Evolutionary conservation across 2,797 vertebrate genomes (phyloP).

Genomic region (Pangasius mekongensis): DNA sequence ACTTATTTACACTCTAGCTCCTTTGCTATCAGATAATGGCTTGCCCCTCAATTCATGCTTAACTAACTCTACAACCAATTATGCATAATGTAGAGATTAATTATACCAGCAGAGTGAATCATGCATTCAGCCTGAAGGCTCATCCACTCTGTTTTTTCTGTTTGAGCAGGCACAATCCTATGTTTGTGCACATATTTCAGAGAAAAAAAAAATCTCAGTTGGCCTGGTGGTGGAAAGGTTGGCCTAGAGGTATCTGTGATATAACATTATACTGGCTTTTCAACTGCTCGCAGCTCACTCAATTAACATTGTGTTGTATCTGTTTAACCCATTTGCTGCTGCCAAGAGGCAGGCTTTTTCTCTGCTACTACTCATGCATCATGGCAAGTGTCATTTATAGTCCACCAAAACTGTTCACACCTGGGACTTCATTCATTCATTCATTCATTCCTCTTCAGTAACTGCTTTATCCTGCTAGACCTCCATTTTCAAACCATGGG

Average conservation of each 20-base stretch:
- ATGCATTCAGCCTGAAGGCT: slow-evolving; percentile 48
- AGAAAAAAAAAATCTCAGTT: slow-evolving; percentile 2
- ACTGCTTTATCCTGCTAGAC: background rate
- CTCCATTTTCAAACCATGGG: background rate
- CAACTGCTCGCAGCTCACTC: background rate
- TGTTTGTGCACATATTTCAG: slow-evolving; percentile 27
- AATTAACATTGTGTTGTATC: slow-evolving; percentile 24
- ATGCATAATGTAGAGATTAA: slow-evolving; percentile 49
- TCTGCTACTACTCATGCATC: background rate
- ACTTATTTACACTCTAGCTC: slow-evolving; percentile 36
- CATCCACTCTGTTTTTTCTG: slow-evolving; percentile 13
- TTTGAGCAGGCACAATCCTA: slow-evolving; percentile 34
- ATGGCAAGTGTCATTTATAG: background rate
- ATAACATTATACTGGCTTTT: slow-evolving; percentile 5
- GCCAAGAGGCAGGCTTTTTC: background rate
- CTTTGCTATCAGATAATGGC: slow-evolving; percentile 45
- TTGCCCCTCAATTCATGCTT: slow-evolving; percentile 48
- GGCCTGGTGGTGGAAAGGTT: slow-evolving; percentile 11
- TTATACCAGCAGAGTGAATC: slow-evolving; percentile 50
- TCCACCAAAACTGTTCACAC: background rate
- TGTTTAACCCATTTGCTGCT: slow-evolving; percentile 12
- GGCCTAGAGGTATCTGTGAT: slow-evolving; percentile 5
- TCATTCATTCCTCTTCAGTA: background rate
- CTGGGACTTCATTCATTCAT: background rate
- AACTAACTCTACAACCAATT: slow-evolving; percentile 49